These are phyloP conservation scores for Otis tarda DNA, from an alignment of 2,113 vertebrate species.

Conservation along the genomic window DNA sequence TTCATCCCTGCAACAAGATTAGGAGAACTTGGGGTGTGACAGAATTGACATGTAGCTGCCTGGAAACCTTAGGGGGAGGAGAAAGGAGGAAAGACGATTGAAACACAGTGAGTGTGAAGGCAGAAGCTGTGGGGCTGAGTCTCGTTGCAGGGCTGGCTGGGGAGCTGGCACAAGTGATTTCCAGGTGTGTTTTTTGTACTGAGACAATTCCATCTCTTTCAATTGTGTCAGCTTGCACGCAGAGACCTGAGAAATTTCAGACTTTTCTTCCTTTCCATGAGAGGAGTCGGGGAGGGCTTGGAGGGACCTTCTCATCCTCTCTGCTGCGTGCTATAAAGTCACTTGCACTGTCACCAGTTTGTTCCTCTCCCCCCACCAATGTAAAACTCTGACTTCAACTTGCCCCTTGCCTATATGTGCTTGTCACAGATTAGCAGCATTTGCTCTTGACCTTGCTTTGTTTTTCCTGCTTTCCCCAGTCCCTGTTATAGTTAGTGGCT, in stretches of 20 bases:
- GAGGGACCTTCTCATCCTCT: neutral
- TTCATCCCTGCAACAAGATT: conserved; percentile 26
- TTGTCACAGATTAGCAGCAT: neutral
- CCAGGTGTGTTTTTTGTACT: conserved; percentile 44
- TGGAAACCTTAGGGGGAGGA: conserved; percentile 28
- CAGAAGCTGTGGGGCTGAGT: neutral
- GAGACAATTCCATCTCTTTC: conserved; percentile 41
- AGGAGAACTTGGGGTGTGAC: conserved; percentile 24
- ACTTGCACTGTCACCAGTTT: neutral
- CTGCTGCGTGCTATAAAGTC: conserved; percentile 15
- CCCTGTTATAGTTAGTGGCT: neutral
- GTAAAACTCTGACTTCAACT: neutral
- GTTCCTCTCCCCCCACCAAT: neutral
- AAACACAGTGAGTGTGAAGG: neutral
- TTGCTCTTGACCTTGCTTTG: conserved; percentile 19
- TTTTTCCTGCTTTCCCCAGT: neutral
- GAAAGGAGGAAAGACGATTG: neutral
- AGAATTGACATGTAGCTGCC: conserved; percentile 23
- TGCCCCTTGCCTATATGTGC: neutral
- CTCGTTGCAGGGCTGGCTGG: neutral
- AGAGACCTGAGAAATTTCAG: conserved; percentile 37
- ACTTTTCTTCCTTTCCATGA: neutral
- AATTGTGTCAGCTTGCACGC: conserved; percentile 63
- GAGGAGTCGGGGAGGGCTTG: neutral
- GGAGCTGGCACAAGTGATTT: conserved; percentile 26